phyloP scores from a whole-genome alignment of 1,140 invertebrate species.

The Archivesica marissinica region DNA sequence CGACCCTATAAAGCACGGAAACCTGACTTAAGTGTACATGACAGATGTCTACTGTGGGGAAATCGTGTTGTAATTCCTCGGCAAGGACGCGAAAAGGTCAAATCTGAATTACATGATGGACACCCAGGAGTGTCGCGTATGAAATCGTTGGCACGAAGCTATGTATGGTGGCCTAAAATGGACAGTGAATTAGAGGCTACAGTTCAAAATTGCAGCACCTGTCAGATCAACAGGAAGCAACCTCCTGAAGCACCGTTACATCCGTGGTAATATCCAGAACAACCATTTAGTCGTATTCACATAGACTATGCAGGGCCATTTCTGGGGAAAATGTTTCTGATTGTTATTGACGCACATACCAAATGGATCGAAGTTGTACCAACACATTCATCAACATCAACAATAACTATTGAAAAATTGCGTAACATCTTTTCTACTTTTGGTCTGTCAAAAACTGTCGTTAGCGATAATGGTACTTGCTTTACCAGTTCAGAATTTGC shows the following conservation, averaged over 20 bases:
- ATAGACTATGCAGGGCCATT: not conserved
- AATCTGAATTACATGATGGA: conserved; percentile 56
- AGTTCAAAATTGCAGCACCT: not conserved
- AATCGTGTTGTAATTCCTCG: conserved; percentile 39
- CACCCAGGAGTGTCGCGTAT: conserved; percentile 63
- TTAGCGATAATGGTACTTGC: too few relatives aligned
- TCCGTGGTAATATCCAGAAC: not conserved
- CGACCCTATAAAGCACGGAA: conserved; percentile 24
- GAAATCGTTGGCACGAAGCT: conserved; percentile 34
- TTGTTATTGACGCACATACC: too few relatives aligned
- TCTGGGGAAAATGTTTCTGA: too few relatives aligned
- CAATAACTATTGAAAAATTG: too few relatives aligned
- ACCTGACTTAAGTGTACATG: conserved; percentile 31
- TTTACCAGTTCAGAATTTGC: too few relatives aligned
- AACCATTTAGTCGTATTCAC: not conserved
- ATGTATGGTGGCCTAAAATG: conserved; percentile 64
- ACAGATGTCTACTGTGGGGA: conserved; percentile 55
- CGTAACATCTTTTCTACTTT: too few relatives aligned
- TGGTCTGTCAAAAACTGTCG: too few relatives aligned
- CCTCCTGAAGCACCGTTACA: not conserved
- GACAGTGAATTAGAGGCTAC: not conserved
- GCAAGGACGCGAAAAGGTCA: not conserved
- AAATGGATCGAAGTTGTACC: too few relatives aligned
- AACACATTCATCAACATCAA: too few relatives aligned
- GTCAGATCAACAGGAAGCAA: not conserved